Conservation (phyloP, 2,113 vertebrate genomes). For the Aythya baeri region DNA sequence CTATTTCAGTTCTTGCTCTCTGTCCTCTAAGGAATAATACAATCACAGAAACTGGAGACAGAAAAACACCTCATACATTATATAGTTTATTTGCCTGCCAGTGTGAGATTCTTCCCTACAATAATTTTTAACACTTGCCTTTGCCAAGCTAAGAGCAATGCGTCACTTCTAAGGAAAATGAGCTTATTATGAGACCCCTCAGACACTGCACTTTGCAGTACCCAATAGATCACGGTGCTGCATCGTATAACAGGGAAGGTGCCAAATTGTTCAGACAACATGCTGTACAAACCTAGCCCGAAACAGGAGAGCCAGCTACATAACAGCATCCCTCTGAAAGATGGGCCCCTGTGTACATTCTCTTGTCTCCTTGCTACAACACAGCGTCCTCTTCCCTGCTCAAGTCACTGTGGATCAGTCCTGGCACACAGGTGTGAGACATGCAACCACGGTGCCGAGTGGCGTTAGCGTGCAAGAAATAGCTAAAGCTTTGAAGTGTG, state of each 20-base stretch:
- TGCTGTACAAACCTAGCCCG: background rate
- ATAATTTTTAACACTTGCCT: background rate
- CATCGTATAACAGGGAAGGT: background rate
- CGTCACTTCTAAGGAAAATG: background rate
- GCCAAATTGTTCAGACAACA: background rate
- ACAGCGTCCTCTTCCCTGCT: background rate
- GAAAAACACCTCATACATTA: background rate
- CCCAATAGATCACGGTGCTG: background rate
- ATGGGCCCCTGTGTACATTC: background rate
- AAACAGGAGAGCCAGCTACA: background rate
- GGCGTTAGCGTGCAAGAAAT: background rate
- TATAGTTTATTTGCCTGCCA: background rate
- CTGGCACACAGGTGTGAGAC: background rate
- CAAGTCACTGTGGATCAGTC: background rate
- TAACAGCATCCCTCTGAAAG: background rate
- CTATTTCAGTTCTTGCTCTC: background rate
- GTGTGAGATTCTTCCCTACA: background rate
- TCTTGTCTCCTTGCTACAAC: background rate
- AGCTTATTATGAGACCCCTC: background rate
- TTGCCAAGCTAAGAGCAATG: background rate
- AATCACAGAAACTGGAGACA: background rate
- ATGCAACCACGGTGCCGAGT: rapidly evolving
- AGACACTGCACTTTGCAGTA: background rate
- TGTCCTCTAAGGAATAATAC: background rate
- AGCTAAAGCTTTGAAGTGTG: background rate